These are phyloP conservation scores for Drusus annulatus DNA, from an alignment of 1,140 invertebrate genomes.

Conservation along the genomic window DNA sequence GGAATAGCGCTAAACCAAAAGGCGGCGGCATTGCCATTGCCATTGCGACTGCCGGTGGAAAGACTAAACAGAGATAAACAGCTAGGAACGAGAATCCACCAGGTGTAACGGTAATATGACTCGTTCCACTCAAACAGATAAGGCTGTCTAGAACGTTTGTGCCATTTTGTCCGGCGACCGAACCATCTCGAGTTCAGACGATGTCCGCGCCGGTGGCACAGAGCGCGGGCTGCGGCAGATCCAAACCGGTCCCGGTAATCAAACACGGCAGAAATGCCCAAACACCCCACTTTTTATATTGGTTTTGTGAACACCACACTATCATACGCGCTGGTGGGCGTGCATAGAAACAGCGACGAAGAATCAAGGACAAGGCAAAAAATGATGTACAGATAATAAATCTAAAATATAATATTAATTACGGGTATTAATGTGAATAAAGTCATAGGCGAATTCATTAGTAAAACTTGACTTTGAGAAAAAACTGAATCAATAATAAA, in stretches of 20 bases:
- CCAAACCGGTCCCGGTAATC: constrained; percentile 20
- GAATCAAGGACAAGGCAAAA: too few relatives aligned
- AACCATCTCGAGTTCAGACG: neutral
- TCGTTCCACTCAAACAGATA: constrained; percentile 29
- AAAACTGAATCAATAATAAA: too few relatives aligned
- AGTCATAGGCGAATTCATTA: too few relatives aligned
- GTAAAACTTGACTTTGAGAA: too few relatives aligned
- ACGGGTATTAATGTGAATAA: too few relatives aligned
- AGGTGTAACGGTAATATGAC: constrained; percentile 16
- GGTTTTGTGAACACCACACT: too few relatives aligned
- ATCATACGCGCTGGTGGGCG: too few relatives aligned
- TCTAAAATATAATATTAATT: too few relatives aligned
- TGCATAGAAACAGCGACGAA: too few relatives aligned
- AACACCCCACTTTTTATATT: too few relatives aligned
- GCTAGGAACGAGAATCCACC: constrained; percentile 15
- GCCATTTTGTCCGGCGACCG: constrained; percentile 6
- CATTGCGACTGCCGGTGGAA: neutral
- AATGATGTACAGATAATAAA: too few relatives aligned
- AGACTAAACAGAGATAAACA: constrained; percentile 27
- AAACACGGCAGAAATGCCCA: neutral
- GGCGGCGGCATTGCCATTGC: neutral
- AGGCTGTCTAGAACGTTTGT: constrained; percentile 3
- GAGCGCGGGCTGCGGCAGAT: neutral
- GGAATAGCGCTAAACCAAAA: neutral
- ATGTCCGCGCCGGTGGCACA: neutral